Evolutionary conservation across 2,888 invertebrate genomes (phyloP).

Genomic region (Cyrtodaria siliqua): DNA sequence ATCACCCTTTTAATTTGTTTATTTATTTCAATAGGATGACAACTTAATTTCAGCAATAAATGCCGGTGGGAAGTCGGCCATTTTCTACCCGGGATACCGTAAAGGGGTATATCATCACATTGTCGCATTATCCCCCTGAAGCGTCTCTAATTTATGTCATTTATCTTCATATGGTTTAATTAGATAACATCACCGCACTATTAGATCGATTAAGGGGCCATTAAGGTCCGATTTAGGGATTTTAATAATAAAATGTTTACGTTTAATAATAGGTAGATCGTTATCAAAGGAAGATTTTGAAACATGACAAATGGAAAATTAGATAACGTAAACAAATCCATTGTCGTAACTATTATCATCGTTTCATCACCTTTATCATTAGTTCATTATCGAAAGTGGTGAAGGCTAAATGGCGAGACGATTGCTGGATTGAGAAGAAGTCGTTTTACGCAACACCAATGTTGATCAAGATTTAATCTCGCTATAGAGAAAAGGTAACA

Average conservation of each 20-base stretch:
- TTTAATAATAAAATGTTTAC: conserved; percentile 48
- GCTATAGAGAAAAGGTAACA: no score
- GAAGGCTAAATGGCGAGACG: conserved; percentile 46
- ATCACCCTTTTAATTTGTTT: conserved; percentile 41
- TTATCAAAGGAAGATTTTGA: conserved; percentile 30
- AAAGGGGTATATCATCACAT: conserved; percentile 34
- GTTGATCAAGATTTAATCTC: no score
- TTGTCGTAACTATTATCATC: conserved; percentile 29
- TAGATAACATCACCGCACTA: conserved; percentile 60
- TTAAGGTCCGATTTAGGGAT: conserved; percentile 58
- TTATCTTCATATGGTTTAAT: conserved; percentile 47
- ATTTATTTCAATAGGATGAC: conserved; percentile 46
- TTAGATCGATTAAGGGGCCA: conserved; percentile 60
- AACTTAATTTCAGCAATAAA: conserved; percentile 46
- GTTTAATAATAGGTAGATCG: conserved; percentile 37
- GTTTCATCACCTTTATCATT: conserved; percentile 17
- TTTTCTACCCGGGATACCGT: conserved; percentile 31
- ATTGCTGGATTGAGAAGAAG: background rate
- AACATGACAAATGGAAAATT: conserved; percentile 64
- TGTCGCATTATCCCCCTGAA: conserved; percentile 43
- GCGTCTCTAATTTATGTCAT: conserved; percentile 46
- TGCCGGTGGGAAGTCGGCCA: conserved; percentile 10
- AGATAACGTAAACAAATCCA: conserved; percentile 58
- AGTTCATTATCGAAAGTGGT: conserved; percentile 25
- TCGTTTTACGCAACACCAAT: no score